Evolutionary conservation across 1,140 invertebrate species (phyloP).

Genomic region (Atta cephalotes): DNA sequence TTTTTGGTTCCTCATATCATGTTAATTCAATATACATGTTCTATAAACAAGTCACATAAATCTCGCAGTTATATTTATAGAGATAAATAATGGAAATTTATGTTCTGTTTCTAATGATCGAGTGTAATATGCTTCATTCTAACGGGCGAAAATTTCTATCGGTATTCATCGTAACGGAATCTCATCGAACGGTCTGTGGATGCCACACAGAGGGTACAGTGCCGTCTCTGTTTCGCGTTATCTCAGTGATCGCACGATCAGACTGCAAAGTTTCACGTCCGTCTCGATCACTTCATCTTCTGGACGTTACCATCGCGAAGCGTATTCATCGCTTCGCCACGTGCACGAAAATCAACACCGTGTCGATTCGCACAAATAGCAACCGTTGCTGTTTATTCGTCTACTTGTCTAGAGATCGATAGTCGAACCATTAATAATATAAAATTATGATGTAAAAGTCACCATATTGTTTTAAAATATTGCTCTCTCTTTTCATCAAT

Average conservation of each 20-base stretch:
- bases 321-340: background rate
- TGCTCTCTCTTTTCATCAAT: too few species aligned
- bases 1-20: too few species aligned
- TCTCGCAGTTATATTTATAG: background rate
- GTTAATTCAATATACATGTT: background rate
- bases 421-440: background rate
- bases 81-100: background rate
- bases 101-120: background rate
- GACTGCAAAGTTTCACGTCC: conserved; percentile 2
- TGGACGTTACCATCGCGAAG: background rate
- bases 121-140: conserved; percentile 12
- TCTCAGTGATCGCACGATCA: conserved; percentile 22
- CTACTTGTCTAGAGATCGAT: background rate
- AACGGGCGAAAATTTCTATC: conserved; percentile 41
- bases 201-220: conserved; percentile 33
- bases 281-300: conserved; percentile 31
- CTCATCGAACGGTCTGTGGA: conserved; percentile 41
- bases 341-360: conserved; percentile 34
- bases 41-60: background rate
- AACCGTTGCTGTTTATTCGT: background rate
- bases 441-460: background rate
- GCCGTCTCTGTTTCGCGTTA: conserved; percentile 49
- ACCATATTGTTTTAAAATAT: background rate
- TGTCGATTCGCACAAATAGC: conserved; percentile 7
- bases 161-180: conserved; percentile 53